Conservation (phyloP, 2,113 vertebrate genomes). For the Cranoglanis bouderius region DNA sequence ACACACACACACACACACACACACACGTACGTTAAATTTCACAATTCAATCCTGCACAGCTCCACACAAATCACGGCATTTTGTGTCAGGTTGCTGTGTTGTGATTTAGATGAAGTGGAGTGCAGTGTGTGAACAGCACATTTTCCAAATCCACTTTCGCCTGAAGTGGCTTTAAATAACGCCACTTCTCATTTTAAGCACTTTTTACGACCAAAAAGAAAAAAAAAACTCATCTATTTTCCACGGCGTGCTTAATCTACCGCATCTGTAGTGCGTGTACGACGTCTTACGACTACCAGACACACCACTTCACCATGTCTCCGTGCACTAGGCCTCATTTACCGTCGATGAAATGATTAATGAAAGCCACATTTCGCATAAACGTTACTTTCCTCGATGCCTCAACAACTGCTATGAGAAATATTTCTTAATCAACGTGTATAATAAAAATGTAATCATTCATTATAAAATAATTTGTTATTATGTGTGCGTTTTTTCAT, state of each 20-base stretch:
- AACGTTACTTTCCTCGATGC: neutral
- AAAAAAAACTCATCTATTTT: neutral
- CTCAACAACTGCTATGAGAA: neutral
- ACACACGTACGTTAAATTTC: constrained; percentile 4
- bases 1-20: neutral
- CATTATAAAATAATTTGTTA: neutral
- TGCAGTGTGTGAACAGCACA: neutral
- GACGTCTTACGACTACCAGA: neutral
- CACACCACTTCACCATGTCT: neutral
- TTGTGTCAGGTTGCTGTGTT: constrained; percentile 15
- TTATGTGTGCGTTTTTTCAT: neutral
- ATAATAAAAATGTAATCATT: neutral
- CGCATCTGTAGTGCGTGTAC: neutral
- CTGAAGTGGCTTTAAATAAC: constrained; percentile 24
- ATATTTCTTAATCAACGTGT: neutral
- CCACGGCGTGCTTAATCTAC: neutral
- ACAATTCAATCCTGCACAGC: constrained; percentile 36
- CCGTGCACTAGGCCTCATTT: neutral
- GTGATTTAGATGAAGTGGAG: constrained; percentile 29
- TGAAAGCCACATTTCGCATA: neutral
- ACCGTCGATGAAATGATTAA: neutral
- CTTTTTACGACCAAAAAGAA: neutral
- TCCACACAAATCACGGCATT: constrained; percentile 17
- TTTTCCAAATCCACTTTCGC: neutral
- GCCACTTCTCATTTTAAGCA: constrained; percentile 15